Percentiles rank a stretch among this genome's conserved stretches.
Conservation (phyloP, 2,888 invertebrate species). For the Eupithecia insigniata region DNA sequence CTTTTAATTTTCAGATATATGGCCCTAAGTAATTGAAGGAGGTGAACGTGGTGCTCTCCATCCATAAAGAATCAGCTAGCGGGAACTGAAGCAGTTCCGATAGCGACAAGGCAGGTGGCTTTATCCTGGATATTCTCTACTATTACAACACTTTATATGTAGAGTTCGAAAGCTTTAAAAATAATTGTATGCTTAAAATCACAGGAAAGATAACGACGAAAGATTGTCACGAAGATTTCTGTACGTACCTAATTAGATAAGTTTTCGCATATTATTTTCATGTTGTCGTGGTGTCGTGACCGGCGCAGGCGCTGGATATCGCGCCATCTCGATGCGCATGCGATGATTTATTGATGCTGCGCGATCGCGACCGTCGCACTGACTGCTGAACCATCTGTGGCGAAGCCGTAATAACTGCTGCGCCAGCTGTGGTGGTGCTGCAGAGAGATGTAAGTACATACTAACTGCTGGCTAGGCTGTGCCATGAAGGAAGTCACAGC, state of each 20-base stretch:
- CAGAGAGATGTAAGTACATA: not conserved
- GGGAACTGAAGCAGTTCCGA: not conserved
- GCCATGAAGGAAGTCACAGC: not conserved
- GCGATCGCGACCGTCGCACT: not conserved
- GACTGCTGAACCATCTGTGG: not conserved
- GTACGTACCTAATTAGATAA: constrained; percentile 27
- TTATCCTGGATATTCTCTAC: not conserved
- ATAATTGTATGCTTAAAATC: not conserved
- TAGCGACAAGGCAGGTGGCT: not conserved
- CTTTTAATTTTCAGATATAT: constrained; percentile 32
- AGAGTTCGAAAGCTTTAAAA: not conserved
- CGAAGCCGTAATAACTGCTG: not conserved
- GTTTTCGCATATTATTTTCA: constrained; percentile 31
- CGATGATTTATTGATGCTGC: constrained; percentile 37
- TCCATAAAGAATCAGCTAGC: not conserved
- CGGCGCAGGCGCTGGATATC: constrained; percentile 31
- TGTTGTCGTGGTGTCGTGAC: constrained; percentile 34
- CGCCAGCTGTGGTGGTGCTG: not conserved
- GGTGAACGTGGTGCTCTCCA: constrained; percentile 8
- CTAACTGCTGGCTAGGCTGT: not conserved
- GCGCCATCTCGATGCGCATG: constrained; percentile 38
- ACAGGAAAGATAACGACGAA: not conserved
- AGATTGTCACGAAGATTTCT: not conserved
- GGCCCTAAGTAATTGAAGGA: constrained; percentile 21
- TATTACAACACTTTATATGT: not conserved